Evolutionary conservation across 2,888 invertebrate species (phyloP), one percentile per base, ranked within the genome.

Genomic region (Molorchus minor): DNA sequence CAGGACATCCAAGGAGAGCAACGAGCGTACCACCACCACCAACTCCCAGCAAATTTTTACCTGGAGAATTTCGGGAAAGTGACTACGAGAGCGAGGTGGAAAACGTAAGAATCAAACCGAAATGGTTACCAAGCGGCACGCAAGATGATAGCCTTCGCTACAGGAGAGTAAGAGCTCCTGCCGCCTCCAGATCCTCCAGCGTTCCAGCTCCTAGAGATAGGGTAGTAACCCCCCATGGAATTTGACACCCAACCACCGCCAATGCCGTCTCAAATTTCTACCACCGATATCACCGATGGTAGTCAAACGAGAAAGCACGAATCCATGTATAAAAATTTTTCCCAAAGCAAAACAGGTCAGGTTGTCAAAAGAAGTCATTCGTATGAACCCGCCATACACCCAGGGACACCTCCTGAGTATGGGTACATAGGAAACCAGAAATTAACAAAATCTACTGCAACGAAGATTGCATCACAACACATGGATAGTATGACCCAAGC

Each of bases 81-180:
- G 89, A 89, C 70, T 89, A 89, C 68, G 89, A 89, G 68, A 88
- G 88, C 73, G 89, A 90, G 70, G 81, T 86, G 3, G 90, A 89
- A 60, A 80, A 82, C 10, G 77, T 82, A 0, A 82, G 83, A 69
- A 88, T 90, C 57, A 84, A 83, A 53, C 83, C 87, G 0, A 83
- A 86, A 55, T 90, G 90, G 90, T 82, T 84, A 0, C 89, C 89
- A 0, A 80, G 82, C 8, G 86, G 85, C 13, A 83, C 82, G 49
- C 86, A 87, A 55, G 82, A 80, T 0, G 84, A 87, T 46, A 84
- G 85, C 41, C 82, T 84, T 1, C 82, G 83, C 16, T 89, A 86
- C 69, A 82, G 87, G 16, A 85, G 83, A 69, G 88, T 89, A n/a
- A 82, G 83, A 21, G 83, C 88, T 7, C 88, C 88, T 0, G 70